These are phyloP conservation scores for Lepidocyrtoides sp. DNA, from an alignment of 2,888 invertebrate species.

Conservation along the genomic window DNA sequence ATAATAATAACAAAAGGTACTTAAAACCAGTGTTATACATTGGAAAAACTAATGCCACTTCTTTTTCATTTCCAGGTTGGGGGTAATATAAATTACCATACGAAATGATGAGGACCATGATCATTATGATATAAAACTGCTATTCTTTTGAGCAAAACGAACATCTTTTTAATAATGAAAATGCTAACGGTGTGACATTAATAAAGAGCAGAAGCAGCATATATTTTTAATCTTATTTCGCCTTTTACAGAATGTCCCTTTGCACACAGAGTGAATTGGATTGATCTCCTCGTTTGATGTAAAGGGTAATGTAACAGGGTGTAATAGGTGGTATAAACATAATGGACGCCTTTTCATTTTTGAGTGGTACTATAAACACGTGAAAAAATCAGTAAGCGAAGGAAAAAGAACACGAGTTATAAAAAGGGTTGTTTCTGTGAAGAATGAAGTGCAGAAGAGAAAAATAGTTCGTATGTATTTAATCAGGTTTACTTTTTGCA, in stretches of 20 bases:
- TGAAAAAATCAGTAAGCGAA: not conserved
- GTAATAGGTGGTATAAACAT: slow-evolving; percentile 20
- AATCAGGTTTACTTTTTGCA: slow-evolving; percentile 23
- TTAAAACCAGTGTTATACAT: slow-evolving; percentile 18
- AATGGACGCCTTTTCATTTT: not conserved
- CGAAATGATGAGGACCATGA: slow-evolving; percentile 5
- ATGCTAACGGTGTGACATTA: not conserved
- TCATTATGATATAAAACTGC: slow-evolving; percentile 24
- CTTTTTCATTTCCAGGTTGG: slow-evolving; percentile 66
- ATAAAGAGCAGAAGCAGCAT: slow-evolving; percentile 15
- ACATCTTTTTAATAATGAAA: slow-evolving; percentile 8
- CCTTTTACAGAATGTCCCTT: not conserved
- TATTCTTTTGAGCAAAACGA: slow-evolving; percentile 6
- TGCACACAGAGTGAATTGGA: not conserved
- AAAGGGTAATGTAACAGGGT: slow-evolving; percentile 11
- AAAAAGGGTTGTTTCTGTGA: too few species aligned
- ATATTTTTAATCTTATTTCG: slow-evolving; percentile 3
- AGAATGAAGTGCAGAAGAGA: too few species aligned
- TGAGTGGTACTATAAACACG: not conserved
- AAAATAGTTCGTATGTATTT: too few species aligned
- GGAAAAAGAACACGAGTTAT: slow-evolving; percentile 13
- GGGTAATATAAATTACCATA: slow-evolving; percentile 73
- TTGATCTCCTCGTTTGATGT: not conserved
- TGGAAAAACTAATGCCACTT: slow-evolving; percentile 39
- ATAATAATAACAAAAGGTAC: slow-evolving; percentile 22